phyloP scores from a whole-genome alignment of 2,113 vertebrate genomes.

The Phalacrocorax pelagicus region DNA sequence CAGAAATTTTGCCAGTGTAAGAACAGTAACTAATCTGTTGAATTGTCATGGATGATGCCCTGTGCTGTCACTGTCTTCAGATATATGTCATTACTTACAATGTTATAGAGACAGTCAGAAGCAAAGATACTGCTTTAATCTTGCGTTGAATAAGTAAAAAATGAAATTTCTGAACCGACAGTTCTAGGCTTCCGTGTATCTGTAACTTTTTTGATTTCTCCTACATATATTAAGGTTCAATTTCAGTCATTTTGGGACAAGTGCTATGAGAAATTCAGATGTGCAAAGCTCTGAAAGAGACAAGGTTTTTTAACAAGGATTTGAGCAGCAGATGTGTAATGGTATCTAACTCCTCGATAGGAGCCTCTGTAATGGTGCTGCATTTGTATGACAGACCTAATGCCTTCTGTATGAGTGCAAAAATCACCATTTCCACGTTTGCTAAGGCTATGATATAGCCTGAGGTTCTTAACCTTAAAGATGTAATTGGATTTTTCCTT shows the following conservation, averaged over 20 bases:
- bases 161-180: background rate
- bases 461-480: background rate
- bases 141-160: background rate
- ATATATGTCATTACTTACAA: background rate
- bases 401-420: background rate
- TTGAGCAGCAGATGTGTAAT: background rate
- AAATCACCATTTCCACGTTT: background rate
- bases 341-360: background rate
- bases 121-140: slow-evolving; percentile 19
- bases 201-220: background rate
- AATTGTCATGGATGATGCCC: background rate
- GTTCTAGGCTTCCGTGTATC: background rate
- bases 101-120: background rate
- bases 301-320: background rate
- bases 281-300: background rate
- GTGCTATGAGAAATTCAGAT: background rate
- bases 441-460: background rate
- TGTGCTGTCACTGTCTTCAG: background rate
- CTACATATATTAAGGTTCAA: background rate
- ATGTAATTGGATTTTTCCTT: background rate
- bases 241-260: background rate
- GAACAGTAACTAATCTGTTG: background rate
- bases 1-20: background rate
- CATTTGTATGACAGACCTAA: background rate
- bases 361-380: background rate